Evolutionary conservation across 2,113 vertebrate species (phyloP).

Genomic region (Brachirus orientalis): DNA sequence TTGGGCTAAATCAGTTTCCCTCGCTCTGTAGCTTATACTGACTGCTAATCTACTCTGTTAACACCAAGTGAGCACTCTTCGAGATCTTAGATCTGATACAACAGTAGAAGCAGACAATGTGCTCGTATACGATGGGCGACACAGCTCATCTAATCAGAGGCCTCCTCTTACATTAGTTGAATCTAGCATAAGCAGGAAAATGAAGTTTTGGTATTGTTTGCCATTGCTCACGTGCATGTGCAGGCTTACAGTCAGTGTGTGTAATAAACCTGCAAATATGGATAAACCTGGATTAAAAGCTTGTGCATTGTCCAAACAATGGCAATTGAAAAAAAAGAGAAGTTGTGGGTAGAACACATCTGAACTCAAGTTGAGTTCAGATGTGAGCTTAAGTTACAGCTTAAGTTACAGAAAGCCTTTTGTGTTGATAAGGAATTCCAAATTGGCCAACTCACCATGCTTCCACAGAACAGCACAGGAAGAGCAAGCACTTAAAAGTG

Average conservation of each 20-base stretch:
- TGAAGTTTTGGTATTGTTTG: no score
- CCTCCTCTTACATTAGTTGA: neutral
- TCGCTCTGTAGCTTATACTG: no score
- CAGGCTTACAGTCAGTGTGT: neutral
- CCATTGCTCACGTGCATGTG: neutral
- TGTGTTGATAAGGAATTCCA: neutral
- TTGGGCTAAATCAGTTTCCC: neutral
- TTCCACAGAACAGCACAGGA: neutral
- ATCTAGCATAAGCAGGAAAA: neutral
- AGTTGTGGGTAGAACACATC: neutral
- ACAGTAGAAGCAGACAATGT: neutral
- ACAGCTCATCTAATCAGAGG: neutral
- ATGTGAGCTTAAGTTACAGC: neutral
- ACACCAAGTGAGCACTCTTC: neutral
- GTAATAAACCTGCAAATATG: neutral
- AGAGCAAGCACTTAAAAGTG: neutral
- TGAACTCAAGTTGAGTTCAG: no score
- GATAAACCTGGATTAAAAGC: neutral
- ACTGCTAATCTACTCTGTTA: neutral
- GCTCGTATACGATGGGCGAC: neutral
- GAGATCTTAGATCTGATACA: neutral
- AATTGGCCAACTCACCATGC: slow-evolving; percentile 1
- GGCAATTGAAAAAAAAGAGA: neutral
- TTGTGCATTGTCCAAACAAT: no score
- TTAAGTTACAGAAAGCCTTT: neutral